Conservation (phyloP, 2,113 vertebrate species). For the Camarhynchus parvulus region DNA sequence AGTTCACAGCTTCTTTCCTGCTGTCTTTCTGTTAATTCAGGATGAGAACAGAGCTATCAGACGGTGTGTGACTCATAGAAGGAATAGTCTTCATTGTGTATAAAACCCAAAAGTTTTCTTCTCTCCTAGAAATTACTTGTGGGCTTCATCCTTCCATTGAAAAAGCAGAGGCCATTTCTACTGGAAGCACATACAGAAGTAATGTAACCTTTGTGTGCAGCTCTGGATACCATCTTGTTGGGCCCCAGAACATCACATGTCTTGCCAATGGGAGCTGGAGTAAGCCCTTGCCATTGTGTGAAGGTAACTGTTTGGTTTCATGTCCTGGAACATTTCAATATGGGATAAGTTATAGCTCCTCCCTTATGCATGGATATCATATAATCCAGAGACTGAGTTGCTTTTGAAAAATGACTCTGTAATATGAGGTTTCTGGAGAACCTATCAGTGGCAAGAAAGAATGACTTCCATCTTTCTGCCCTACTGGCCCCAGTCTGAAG, state of each 20-base stretch:
- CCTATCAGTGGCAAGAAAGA: not conserved
- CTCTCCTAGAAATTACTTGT: constrained; percentile 63
- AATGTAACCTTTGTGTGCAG: constrained; percentile 65
- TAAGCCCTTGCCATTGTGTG: constrained; percentile 63
- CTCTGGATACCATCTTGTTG: constrained; percentile 65
- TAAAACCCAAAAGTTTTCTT: not conserved
- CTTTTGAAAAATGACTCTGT: not conserved
- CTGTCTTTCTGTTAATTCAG: not conserved
- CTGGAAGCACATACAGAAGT: constrained; percentile 56
- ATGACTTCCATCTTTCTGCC: not conserved
- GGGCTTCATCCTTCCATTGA: constrained; percentile 51
- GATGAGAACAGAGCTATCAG: not conserved
- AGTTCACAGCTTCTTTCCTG: not conserved
- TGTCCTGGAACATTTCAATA: not conserved
- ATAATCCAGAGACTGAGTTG: not conserved
- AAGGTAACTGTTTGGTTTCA: constrained; percentile 35
- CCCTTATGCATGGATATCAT: not conserved
- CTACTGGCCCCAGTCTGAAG: not conserved
- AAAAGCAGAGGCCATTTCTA: constrained; percentile 57
- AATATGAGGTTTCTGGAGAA: not conserved
- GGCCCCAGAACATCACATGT: constrained; percentile 66
- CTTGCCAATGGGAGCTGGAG: constrained; percentile 74
- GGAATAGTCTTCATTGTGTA: not conserved
- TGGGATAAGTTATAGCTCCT: not conserved
- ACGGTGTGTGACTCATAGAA: not conserved